Evolutionary conservation across 2,113 vertebrate genomes (phyloP), one percentile per base, ranked within the genome.

Genomic region (Pyrgilauda ruficollis): DNA sequence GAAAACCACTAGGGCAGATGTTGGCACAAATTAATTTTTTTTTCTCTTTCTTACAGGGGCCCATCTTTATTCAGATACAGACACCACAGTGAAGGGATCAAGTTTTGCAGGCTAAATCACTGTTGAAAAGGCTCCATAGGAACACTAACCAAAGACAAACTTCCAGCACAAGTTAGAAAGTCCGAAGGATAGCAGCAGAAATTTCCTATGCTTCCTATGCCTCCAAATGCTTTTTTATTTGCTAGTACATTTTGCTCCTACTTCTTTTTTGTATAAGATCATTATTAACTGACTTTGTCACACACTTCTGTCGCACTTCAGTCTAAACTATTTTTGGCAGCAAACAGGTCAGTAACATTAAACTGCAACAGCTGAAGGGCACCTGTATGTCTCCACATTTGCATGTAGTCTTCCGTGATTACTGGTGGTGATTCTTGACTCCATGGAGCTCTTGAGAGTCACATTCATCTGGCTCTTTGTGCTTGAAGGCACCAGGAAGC

Each of bases 401-500:
- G n/a, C 28, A 58, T 9, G 8, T 16, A 56, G 20, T 35, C 39
- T 49, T 37, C 15, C 0, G 0, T n/a, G 64, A 68, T 43, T 15
- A 64, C n/a, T 3, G 0, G 31, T 28, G 47, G 41, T 41, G 31
- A n/a, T 28, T 78, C 47, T 61, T 58, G 55, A 61, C 21, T 62
- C 59, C 67, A 4, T 26, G 43, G 47, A 89, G 26, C 27, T 85
- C 28, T 43, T 50, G 23, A 72, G 26, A 66, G 27, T 22, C 49
- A 61, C 0, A 0, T 6, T 77, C 11, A 8, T 39, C 8, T 37
- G 59, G 14, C 9, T 66, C 7, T 74, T 86, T 50, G 14, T 8
- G 6, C 47, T 84, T 61, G 46, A 84, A 62, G 15, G 17, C 26
- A 41, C 35, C 6, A 55, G 35, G 68, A 63, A 91, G 52, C 53